These are phyloP conservation scores for Diachasmimorpha longicaudata DNA, from an alignment of 1,140 invertebrate genomes.

Conservation along the genomic window DNA sequence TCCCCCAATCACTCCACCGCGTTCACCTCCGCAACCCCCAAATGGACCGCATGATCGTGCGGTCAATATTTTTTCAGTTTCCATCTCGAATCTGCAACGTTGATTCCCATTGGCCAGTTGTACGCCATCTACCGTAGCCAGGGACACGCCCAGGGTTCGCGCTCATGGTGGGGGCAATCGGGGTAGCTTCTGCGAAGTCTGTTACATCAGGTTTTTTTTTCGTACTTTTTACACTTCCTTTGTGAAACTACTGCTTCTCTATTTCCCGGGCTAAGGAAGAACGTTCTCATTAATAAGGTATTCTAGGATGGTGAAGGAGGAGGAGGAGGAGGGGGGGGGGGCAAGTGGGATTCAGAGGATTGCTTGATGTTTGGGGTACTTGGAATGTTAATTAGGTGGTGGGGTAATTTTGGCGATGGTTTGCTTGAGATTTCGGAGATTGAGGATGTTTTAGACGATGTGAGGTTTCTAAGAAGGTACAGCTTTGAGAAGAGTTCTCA, in stretches of 20 bases:
- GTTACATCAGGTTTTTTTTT: background rate
- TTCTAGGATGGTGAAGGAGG: background rate
- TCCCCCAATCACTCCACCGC: slow-evolving; percentile 42
- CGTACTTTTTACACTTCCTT: background rate
- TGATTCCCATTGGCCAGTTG: slow-evolving; percentile 7
- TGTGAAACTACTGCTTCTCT: background rate
- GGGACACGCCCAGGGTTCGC: slow-evolving; percentile 1
- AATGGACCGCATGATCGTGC: slow-evolving; percentile 61
- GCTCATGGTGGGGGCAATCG: background rate
- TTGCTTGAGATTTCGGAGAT: too few relatives aligned
- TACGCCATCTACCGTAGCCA: background rate
- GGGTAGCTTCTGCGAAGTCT: background rate
- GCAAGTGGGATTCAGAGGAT: too few relatives aligned
- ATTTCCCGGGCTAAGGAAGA: background rate
- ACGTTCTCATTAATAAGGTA: background rate
- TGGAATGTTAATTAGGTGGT: background rate
- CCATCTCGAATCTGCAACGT: background rate
- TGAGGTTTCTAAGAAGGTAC: too few relatives aligned
- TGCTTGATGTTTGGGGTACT: background rate
- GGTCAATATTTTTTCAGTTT: slow-evolving; percentile 62
- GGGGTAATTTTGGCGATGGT: background rate
- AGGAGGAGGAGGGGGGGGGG: too few relatives aligned
- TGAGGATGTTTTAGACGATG: too few relatives aligned
- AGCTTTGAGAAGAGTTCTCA: too few relatives aligned
- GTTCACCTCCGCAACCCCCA: slow-evolving; percentile 60